These are phyloP conservation scores for Drepana falcataria DNA, from an alignment of 2,888 invertebrate genomes.

Conservation along the genomic window DNA sequence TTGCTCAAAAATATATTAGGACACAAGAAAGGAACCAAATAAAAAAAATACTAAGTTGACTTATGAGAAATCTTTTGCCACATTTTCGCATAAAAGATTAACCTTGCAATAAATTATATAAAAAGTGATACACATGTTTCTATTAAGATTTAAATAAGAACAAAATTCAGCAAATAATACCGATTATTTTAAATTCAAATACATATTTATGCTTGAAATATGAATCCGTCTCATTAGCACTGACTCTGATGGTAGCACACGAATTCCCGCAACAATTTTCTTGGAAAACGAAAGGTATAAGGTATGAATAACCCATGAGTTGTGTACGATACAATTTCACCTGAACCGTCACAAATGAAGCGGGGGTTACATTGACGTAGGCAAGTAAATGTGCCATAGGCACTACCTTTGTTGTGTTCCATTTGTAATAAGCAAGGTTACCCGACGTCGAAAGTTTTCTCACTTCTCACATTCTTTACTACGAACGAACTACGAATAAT, in stretches of 20 bases:
- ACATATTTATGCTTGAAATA: background rate
- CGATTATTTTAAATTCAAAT: background rate
- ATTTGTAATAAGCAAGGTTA: background rate
- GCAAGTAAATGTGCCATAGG: background rate
- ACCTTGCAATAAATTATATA: too few relatives aligned
- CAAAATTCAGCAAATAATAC: too few relatives aligned
- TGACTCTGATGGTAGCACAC: background rate
- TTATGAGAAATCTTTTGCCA: too few relatives aligned
- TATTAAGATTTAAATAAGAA: too few relatives aligned
- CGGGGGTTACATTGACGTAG: conserved; percentile 9
- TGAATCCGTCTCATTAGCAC: background rate
- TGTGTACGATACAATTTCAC: conserved; percentile 18
- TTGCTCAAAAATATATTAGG: too few relatives aligned
- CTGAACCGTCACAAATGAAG: conserved; percentile 17
- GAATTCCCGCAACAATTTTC: background rate
- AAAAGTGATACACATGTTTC: too few relatives aligned
- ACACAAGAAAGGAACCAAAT: too few relatives aligned
- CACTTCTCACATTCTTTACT: too few relatives aligned
- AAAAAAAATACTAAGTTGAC: too few relatives aligned
- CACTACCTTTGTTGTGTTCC: background rate
- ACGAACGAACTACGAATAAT: too few relatives aligned
- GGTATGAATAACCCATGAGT: conserved; percentile 30
- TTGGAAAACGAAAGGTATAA: conserved; percentile 8
- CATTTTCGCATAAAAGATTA: too few relatives aligned
- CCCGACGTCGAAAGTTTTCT: background rate